Evolutionary conservation across 35 echinoderm and acorn worm species (phyloP).

Genomic region (Heliocidaris tuberculata): DNA sequence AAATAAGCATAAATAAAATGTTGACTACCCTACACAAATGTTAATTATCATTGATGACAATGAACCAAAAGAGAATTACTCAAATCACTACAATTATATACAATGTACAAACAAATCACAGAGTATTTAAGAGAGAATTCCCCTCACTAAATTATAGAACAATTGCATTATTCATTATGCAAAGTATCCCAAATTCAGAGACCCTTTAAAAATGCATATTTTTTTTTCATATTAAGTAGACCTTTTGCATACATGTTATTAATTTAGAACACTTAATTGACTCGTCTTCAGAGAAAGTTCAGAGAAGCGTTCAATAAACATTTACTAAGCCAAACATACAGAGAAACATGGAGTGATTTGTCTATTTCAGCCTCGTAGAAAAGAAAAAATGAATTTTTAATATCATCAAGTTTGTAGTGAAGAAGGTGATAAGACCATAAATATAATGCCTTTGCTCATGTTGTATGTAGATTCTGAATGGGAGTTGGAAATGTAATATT

Average conservation of each 20-base stretch:
- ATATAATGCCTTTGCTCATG: background rate
- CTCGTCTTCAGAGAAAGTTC: background rate
- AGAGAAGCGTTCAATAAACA: background rate
- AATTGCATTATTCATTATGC: background rate
- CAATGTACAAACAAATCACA: background rate
- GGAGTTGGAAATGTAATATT: too few relatives aligned
- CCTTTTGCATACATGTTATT: background rate
- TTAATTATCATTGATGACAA: background rate
- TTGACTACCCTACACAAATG: background rate
- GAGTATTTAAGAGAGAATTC: background rate
- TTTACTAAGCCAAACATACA: background rate
- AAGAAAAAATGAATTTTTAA: background rate
- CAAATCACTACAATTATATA: background rate
- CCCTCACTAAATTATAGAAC: background rate
- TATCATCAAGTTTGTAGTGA: background rate
- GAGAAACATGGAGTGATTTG: background rate
- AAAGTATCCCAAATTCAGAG: background rate
- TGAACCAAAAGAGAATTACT: background rate
- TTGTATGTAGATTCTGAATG: background rate
- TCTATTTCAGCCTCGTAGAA: background rate
- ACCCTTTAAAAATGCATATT: background rate
- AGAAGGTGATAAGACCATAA: background rate
- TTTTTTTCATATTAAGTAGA: background rate
- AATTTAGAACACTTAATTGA: too few relatives aligned
- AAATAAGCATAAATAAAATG: background rate